These are phyloP conservation scores for Bedellia somnulentella DNA, from an alignment of 2,888 invertebrate species.

Conservation along the genomic window DNA sequence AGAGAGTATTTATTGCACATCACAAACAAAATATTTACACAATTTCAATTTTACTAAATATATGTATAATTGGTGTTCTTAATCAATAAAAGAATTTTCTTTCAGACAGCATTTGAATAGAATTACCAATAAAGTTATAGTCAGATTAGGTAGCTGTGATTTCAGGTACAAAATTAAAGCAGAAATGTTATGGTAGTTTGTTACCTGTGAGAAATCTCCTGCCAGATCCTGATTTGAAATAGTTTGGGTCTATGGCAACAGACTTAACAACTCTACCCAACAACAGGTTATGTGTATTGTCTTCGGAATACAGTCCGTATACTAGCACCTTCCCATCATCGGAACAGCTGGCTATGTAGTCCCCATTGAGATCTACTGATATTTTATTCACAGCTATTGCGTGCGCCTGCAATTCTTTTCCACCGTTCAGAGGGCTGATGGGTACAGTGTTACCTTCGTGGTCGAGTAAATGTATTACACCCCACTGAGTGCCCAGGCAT, in stretches of 20 bases:
- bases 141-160: too few species aligned
- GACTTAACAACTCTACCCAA: constrained; percentile 84
- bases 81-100: too few species aligned
- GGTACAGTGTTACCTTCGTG: constrained; percentile 83
- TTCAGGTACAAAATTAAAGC: too few species aligned
- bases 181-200: too few species aligned
- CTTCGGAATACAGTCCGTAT: constrained; percentile 82
- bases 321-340: constrained; percentile 88
- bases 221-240: constrained; percentile 74
- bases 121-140: too few species aligned
- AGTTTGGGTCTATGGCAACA: constrained; percentile 83
- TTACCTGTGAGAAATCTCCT: constrained; percentile 76
- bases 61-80: too few species aligned
- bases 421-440: constrained; percentile 57
- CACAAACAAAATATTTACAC: too few species aligned
- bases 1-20: too few species aligned
- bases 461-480: constrained; percentile 85
- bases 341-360: constrained; percentile 89
- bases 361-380: constrained; percentile 91
- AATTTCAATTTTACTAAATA: too few species aligned
- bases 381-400: constrained; percentile 92
- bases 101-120: too few species aligned
- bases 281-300: constrained; percentile 77
- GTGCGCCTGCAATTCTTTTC: constrained; percentile 75
- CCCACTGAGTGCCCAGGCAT: constrained; percentile 91